A percentile compares a stretch with the other conserved stretches of the same genome.
Evolutionary conservation across 2,888 invertebrate species (phyloP).

Genomic region (Carabus problematicus): DNA sequence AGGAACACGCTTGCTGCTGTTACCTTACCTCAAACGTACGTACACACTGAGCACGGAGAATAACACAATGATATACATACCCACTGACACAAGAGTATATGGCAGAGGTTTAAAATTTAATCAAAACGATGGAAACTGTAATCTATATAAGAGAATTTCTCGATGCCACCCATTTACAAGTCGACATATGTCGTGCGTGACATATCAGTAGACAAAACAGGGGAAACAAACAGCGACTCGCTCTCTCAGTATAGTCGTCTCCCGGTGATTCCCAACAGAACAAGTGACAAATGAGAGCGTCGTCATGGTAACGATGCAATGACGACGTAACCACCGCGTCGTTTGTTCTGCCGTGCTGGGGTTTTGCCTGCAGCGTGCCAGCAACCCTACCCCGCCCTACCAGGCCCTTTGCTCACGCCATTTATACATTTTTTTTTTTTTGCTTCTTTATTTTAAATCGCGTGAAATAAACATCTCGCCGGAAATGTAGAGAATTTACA

Average conservation of each 20-base stretch:
- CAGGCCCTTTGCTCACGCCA: not conserved
- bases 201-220: slow-evolving; percentile 21
- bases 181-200: slow-evolving; percentile 39
- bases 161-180: slow-evolving; percentile 36
- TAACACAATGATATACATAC: too few relatives aligned
- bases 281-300: slow-evolving; percentile 42
- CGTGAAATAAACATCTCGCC: too few relatives aligned
- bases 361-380: not conserved
- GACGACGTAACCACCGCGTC: slow-evolving; percentile 37
- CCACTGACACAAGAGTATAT: not conserved
- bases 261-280: slow-evolving; percentile 36
- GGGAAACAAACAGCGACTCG: not conserved
- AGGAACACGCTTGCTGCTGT: too few relatives aligned
- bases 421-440: too few relatives aligned
- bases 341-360: slow-evolving; percentile 16
- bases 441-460: too few relatives aligned
- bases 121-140: slow-evolving; percentile 39
- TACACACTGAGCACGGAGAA: too few relatives aligned
- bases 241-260: too few relatives aligned
- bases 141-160: slow-evolving; percentile 42
- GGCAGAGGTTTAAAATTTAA: slow-evolving; percentile 40
- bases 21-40: too few relatives aligned
- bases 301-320: slow-evolving; percentile 42
- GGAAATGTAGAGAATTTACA: too few relatives aligned
- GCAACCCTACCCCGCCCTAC: not conserved